A percentile compares a stretch with the other conserved stretches of the same genome.
Evolutionary conservation across 2,113 vertebrate species (phyloP).

Genomic region (Anolis carolinensis): DNA sequence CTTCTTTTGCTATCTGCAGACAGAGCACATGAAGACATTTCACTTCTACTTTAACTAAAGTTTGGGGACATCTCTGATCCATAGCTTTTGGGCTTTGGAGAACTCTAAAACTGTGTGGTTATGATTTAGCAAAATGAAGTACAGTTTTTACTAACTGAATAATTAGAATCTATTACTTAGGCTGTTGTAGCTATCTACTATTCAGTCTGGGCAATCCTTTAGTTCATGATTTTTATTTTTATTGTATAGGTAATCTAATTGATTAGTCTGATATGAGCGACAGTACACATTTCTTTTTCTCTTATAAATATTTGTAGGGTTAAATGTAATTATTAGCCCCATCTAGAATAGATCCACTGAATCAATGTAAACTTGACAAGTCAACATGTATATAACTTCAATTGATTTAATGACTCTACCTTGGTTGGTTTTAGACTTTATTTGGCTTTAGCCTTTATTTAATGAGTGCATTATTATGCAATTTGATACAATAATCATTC

Average conservation of each 20-base stretch:
- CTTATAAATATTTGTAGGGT: too few relatives aligned
- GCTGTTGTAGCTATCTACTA: not conserved
- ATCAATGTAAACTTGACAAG: too few relatives aligned
- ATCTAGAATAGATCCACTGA: too few relatives aligned
- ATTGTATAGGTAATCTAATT: fast-evolving
- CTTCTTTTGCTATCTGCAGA: not conserved
- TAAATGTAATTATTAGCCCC: too few relatives aligned
- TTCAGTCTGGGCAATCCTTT: not conserved
- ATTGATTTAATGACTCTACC: too few relatives aligned
- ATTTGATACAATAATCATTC: too few relatives aligned
- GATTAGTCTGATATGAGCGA: not conserved
- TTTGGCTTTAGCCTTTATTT: too few relatives aligned
- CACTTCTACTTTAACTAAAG: not conserved
- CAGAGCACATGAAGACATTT: not conserved
- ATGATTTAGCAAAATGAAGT: not conserved
- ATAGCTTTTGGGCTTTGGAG: not conserved
- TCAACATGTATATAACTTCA: too few relatives aligned
- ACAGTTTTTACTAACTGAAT: not conserved
- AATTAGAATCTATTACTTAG: not conserved
- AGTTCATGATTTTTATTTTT: not conserved
- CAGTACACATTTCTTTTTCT: not conserved
- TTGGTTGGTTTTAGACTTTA: too few relatives aligned
- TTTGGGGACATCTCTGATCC: not conserved
- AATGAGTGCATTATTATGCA: too few relatives aligned
- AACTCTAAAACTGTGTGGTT: not conserved